These are phyloP conservation scores for Centroberyx gerrardi DNA, from an alignment of 2,797 vertebrate species.

Conservation along the genomic window DNA sequence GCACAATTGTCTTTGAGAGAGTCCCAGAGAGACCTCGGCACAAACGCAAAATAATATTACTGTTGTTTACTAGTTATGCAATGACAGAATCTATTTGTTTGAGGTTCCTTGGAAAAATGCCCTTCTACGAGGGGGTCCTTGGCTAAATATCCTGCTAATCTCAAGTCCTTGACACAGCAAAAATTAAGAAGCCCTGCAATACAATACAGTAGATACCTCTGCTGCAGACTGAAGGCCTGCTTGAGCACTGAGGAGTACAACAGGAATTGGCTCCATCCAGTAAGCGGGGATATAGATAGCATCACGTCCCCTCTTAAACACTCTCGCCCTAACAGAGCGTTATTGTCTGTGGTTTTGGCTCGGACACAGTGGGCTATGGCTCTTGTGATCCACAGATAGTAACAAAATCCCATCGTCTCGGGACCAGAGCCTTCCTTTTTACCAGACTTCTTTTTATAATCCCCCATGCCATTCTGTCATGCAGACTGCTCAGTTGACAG, in stretches of 20 bases:
- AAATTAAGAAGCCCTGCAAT: background rate
- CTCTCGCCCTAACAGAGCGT: constrained; percentile 36
- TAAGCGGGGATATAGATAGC: constrained; percentile 22
- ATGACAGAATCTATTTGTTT: constrained; percentile 6
- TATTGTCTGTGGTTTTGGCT: constrained; percentile 51
- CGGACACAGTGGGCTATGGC: background rate
- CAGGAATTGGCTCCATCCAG: constrained; percentile 3
- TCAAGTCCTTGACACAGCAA: background rate
- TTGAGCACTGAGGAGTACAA: background rate
- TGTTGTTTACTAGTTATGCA: background rate
- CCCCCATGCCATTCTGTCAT: constrained; percentile 22
- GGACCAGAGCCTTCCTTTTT: constrained; percentile 29
- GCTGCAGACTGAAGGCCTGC: constrained; percentile 4
- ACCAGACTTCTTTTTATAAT: constrained; percentile 29
- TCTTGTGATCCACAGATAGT: constrained; percentile 35
- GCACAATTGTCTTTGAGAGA: background rate
- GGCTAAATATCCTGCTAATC: constrained; percentile 3
- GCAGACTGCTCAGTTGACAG: constrained; percentile 13
- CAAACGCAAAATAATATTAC: background rate
- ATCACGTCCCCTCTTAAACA: constrained; percentile 35
- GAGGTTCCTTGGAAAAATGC: too few species aligned
- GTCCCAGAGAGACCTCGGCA: background rate
- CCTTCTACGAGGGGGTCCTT: background rate
- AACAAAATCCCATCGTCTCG: constrained; percentile 15
- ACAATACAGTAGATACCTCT: background rate